Percentiles rank a stretch among this genome's conserved stretches.
Evolutionary conservation across 2,797 vertebrate genomes (phyloP).

Genomic region (Microctenopoma stevenorrisi): DNA sequence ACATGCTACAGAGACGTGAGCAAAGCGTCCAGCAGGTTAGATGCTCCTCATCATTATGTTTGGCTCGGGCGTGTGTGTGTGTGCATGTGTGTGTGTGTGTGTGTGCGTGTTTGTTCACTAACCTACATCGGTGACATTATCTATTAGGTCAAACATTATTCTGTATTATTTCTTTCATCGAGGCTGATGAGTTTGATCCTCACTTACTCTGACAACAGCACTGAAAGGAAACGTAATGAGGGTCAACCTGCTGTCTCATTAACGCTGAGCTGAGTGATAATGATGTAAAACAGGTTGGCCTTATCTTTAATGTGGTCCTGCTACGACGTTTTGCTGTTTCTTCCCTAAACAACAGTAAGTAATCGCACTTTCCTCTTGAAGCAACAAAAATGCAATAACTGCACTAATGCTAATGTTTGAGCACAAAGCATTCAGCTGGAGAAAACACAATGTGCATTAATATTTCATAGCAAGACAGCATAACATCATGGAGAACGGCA

Average conservation of each 20-base stretch:
- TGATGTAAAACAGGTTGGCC: not conserved
- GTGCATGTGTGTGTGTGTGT: constrained; percentile 5
- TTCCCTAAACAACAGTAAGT: constrained; percentile 16
- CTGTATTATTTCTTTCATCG: constrained; percentile 43
- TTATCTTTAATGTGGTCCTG: not conserved
- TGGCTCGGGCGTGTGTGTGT: not conserved
- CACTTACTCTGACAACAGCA: constrained; percentile 34
- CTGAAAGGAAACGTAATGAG: constrained; percentile 2
- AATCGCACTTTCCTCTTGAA: constrained; percentile 47
- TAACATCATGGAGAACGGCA: constrained; percentile 28
- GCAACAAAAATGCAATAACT: constrained; percentile 38
- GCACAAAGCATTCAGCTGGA: constrained; percentile 45
- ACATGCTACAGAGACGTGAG: constrained; percentile 33
- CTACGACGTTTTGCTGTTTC: constrained; percentile 20
- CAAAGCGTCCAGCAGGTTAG: constrained; percentile 18
- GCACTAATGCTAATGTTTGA: constrained; percentile 57
- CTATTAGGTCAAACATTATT: constrained; percentile 4
- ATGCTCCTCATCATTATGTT: constrained; percentile 39
- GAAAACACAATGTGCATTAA: constrained; percentile 56
- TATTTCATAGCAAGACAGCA: constrained; percentile 50
- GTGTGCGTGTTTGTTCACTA: constrained; percentile 4
- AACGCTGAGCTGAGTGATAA: constrained; percentile 5
- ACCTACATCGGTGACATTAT: not conserved
- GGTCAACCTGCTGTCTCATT: constrained; percentile 22
- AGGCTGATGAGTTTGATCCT: constrained; percentile 23